Percentiles rank a stretch among this genome's conserved stretches.
Conservation (phyloP, 2,797 vertebrate species). For the Holocentrus rufus region DNA sequence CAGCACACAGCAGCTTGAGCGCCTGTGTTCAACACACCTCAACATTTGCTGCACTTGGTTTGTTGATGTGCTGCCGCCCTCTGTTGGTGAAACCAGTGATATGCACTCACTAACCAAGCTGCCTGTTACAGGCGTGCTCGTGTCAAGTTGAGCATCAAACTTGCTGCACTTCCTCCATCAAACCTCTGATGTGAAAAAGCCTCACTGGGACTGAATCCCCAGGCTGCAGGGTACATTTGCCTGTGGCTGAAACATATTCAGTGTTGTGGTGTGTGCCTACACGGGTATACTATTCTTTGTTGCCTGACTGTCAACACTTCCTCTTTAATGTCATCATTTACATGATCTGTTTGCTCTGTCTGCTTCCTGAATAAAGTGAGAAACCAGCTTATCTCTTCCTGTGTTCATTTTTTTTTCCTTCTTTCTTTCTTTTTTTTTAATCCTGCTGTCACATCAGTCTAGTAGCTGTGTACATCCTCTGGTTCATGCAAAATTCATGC, state of each 20-base stretch:
- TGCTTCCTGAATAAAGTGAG: background rate
- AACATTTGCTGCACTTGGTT: background rate
- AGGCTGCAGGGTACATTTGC: background rate
- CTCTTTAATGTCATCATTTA: background rate
- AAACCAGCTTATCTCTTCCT: background rate
- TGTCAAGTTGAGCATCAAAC: background rate
- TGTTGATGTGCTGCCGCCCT: conserved; percentile 28
- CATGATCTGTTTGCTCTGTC: background rate
- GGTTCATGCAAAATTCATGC: background rate
- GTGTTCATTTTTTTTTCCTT: background rate
- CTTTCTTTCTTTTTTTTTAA: no score
- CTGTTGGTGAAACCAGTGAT: conserved; percentile 35
- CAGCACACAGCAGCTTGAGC: background rate
- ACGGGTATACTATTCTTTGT: background rate
- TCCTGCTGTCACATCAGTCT: conserved; percentile 1
- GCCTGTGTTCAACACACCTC: no score
- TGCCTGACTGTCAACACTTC: no score
- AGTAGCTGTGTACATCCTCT: background rate
- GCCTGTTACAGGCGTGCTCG: background rate
- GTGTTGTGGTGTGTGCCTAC: background rate
- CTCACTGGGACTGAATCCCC: background rate
- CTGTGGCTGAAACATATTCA: background rate
- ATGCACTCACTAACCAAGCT: background rate
- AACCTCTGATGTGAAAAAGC: background rate
- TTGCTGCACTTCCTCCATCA: background rate